These are phyloP conservation scores for Brachyhypopomus occidentalis DNA, from an alignment of 2,113 vertebrate genomes.

Conservation along the genomic window DNA sequence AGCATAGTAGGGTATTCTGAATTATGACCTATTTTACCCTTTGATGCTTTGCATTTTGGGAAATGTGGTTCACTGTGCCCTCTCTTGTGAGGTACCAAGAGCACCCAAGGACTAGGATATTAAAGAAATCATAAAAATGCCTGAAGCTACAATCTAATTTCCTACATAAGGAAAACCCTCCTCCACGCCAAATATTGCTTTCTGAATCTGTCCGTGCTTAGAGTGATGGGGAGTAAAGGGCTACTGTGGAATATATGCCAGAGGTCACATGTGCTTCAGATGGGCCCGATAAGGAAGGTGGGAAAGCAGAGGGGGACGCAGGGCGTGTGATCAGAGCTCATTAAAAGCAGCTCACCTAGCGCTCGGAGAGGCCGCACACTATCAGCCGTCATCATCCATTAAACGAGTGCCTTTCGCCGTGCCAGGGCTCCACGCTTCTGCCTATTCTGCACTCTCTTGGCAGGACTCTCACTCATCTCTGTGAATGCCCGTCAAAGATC, in stretches of 20 bases:
- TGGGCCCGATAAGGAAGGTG: conserved; percentile 14
- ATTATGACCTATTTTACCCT: conserved; percentile 52
- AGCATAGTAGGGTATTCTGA: conserved; percentile 43
- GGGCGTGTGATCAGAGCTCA: conserved; percentile 50
- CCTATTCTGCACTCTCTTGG: conserved; percentile 35
- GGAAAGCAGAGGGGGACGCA: not conserved
- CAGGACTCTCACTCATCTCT: conserved; percentile 37
- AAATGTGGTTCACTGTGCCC: conserved; percentile 38
- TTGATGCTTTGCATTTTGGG: conserved; percentile 54
- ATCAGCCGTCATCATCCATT: conserved; percentile 51
- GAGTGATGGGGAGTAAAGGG: conserved; percentile 22
- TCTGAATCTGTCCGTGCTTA: conserved; percentile 4
- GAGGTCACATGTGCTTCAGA: conserved; percentile 24
- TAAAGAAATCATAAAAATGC: conserved; percentile 18
- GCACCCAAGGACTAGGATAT: conserved; percentile 7
- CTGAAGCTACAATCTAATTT: conserved; percentile 17
- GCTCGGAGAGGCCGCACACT: conserved; percentile 29
- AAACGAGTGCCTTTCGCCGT: conserved; percentile 44
- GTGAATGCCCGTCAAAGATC: conserved; percentile 46
- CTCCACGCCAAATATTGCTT: conserved; percentile 6
- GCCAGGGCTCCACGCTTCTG: conserved; percentile 41
- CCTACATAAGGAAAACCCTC: conserved; percentile 16
- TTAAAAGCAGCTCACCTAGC: conserved; percentile 51
- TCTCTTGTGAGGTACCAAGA: conserved; percentile 32
- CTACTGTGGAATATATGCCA: conserved; percentile 22